A percentile compares a stretch with the other conserved stretches of the same genome.
phyloP scores from a whole-genome alignment of 2,113 vertebrate genomes.

The Onychorhynchus coronatus region DNA sequence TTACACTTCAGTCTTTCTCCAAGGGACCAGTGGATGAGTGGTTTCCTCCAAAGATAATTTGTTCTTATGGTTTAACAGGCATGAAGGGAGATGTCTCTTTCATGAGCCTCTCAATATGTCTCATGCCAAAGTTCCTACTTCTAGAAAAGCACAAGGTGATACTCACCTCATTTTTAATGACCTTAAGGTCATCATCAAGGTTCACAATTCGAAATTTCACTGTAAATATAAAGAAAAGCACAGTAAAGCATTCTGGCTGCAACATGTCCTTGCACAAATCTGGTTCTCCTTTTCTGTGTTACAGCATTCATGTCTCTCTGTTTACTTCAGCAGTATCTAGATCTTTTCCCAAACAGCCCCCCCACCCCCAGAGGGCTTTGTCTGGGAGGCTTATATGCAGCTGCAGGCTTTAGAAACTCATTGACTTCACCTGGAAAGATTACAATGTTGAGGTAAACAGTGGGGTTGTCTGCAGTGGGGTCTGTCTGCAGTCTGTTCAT shows the following conservation, averaged over 20 bases:
- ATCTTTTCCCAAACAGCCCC: not conserved
- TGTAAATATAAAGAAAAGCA: not conserved
- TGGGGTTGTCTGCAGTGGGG: not conserved
- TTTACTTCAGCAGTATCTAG: not conserved
- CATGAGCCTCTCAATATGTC: not conserved
- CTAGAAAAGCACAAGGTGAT: not conserved
- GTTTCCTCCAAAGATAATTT: not conserved
- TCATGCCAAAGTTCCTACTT: not conserved
- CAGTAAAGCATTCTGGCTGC: not conserved
- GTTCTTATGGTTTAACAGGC: not conserved
- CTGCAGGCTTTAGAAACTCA: not conserved
- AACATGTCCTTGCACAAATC: not conserved
- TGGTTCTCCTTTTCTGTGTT: not conserved
- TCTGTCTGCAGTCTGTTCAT: not conserved
- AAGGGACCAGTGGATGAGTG: not conserved
- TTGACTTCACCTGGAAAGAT: not conserved
- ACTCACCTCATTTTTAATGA: constrained; percentile 27
- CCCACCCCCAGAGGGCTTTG: not conserved
- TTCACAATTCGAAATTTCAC: constrained; percentile 56
- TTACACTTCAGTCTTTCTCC: not conserved
- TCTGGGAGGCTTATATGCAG: not conserved
- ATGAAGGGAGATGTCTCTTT: not conserved
- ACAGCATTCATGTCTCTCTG: not conserved
- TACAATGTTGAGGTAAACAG: not conserved
- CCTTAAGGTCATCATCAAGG: constrained; percentile 24